Conservation (phyloP, 2,113 vertebrate species). For the Oostethus manadensis region DNA sequence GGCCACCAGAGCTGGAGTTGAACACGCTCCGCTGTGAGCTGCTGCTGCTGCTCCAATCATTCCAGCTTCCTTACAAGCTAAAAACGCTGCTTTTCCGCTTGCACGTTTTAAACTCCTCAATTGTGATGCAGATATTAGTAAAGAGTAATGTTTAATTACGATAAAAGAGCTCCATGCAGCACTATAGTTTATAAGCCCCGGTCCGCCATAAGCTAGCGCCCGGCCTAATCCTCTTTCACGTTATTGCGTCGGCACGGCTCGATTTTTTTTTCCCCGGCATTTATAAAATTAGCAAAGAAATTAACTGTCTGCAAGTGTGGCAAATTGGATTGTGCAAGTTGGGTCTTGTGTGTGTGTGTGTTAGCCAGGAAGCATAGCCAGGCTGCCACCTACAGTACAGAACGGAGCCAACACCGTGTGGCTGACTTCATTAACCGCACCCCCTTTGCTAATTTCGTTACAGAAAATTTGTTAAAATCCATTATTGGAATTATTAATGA, state of each 20-base stretch:
- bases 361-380: slow-evolving; percentile 48
- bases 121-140: slow-evolving; percentile 68
- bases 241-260: slow-evolving; percentile 67
- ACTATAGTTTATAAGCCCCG: slow-evolving; percentile 66
- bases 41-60: slow-evolving; percentile 5
- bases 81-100: neutral
- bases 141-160: slow-evolving; percentile 72
- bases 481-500: slow-evolving; percentile 47
- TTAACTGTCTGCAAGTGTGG: slow-evolving; percentile 69
- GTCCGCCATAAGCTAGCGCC: slow-evolving; percentile 64
- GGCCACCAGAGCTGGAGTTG: slow-evolving; percentile 51
- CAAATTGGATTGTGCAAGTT: slow-evolving; percentile 66
- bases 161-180: slow-evolving; percentile 68
- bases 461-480: slow-evolving; percentile 48
- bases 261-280: slow-evolving; percentile 60
- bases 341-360: neutral
- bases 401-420: slow-evolving; percentile 49
- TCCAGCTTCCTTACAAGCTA: slow-evolving; percentile 6
- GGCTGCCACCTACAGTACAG: slow-evolving; percentile 75
- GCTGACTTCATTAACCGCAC: slow-evolving; percentile 15
- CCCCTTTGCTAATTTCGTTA: slow-evolving; percentile 38
- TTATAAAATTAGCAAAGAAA: slow-evolving; percentile 76
- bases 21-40: neutral
- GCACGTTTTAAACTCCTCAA: slow-evolving; percentile 16
- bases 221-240: slow-evolving; percentile 70